Base-by-base conservation (phyloP, 2,113 vertebrate genomes). In the Amphiprion ocellaris region DNA sequence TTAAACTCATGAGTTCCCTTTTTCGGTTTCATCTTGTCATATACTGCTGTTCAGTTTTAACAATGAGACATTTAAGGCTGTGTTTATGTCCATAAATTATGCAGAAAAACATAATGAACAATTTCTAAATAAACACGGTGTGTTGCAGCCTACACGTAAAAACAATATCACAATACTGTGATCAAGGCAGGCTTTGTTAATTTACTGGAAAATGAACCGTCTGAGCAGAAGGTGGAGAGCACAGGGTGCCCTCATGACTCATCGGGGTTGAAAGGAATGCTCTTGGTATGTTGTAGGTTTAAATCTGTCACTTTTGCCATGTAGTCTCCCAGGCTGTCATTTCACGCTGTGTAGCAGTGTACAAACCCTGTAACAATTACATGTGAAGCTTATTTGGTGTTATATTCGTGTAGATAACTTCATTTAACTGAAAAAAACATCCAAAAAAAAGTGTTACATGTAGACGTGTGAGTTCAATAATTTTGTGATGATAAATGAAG, bases 191-290 rank as follows among this genome's bases (percentile, higher is more conserved):
- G 23, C 60, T 70, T 69, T 78, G 54, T 52, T 49, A 2, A 41
- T 79, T 63, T 77, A 37, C 65, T 52, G 21, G 69, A 47, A 68
- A 77, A 46, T 61, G 39, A 88, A 74, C 23, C 11, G 53, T 56
- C 64, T 61, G 63, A 89, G 81, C 87, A 90, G 87, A 90, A 75
- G 87, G 86, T 82, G 84, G 72, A 90, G 80, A 44, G 28, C 74
- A 81, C 76, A 78, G 78, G 77, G 86, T 54, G 78, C 30, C 70
- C 52, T 60, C 1, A 52, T 89, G 86, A 90, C 84, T 89, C 80
- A 90, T 77, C 39, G 2, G 28, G 69, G 60, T 54, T 47, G 46
- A 67, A 33, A 59, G 60, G 56, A 82, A 74, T 70, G 65, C 72
- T 84, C 58, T 70, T 60, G 21, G 37, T 37, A 74, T 54, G 64